phyloP scores from a whole-genome alignment of 2,888 invertebrate genomes.

The Endotricha flammealis region DNA sequence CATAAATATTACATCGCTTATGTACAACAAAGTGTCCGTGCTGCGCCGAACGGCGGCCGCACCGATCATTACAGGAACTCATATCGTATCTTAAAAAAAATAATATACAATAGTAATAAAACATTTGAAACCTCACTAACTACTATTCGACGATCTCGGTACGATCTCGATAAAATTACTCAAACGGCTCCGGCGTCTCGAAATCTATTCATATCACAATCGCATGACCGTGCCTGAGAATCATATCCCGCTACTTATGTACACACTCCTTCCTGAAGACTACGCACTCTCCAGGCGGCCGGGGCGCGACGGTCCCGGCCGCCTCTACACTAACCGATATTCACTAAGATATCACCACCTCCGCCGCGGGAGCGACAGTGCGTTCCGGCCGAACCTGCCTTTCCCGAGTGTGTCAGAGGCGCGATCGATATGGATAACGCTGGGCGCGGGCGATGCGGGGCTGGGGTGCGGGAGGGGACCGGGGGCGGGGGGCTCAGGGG shows the following conservation, averaged over 20 bases:
- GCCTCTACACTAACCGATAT: constrained; percentile 56
- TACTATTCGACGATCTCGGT: constrained; percentile 74
- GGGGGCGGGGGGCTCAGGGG: constrained; percentile 15
- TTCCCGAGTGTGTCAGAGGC: constrained; percentile 61
- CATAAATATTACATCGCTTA: constrained; percentile 60
- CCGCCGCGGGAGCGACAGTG: constrained; percentile 46
- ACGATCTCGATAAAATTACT: constrained; percentile 71
- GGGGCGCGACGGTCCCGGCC: constrained; percentile 27
- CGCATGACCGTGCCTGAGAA: constrained; percentile 76
- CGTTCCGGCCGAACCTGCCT: constrained; percentile 49
- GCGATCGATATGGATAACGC: constrained; percentile 58
- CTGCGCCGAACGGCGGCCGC: constrained; percentile 52
- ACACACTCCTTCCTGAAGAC: constrained; percentile 69
- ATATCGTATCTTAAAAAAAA: constrained; percentile 77
- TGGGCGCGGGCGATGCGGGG: constrained; percentile 46
- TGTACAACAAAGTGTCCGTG: constrained; percentile 67
- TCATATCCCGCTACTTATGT: constrained; percentile 75
- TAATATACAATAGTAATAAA: constrained; percentile 75
- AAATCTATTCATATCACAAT: constrained; percentile 78
- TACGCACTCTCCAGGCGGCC: constrained; percentile 28
- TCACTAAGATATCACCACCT: constrained; percentile 56
- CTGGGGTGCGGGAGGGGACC: constrained; percentile 20
- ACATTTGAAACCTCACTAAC: constrained; percentile 78
- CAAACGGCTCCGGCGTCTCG: constrained; percentile 73
- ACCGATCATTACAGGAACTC: constrained; percentile 75